A percentile compares a stretch with the other conserved stretches of the same genome.
Conservation (phyloP, 2,888 invertebrate genomes). For the Ectemnius cavifrons region DNA sequence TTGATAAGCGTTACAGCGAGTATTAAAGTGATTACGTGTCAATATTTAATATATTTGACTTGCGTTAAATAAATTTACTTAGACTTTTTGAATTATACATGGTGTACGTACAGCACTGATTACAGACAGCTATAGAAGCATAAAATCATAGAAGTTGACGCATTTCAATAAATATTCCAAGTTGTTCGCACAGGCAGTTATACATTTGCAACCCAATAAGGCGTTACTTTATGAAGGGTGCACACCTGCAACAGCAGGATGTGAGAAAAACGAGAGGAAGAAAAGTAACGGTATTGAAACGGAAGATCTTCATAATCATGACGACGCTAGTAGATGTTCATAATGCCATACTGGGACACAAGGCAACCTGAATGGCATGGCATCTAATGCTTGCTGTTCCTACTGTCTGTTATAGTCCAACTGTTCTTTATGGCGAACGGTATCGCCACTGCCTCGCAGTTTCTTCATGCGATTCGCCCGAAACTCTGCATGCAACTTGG, state of each 20-base stretch:
- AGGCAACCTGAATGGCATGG: slow-evolving; percentile 66
- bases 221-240: slow-evolving; percentile 47
- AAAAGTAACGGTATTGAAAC: slow-evolving; percentile 54
- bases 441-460: slow-evolving; percentile 31
- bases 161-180: no score
- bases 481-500: slow-evolving; percentile 8
- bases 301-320: slow-evolving; percentile 69
- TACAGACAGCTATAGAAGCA: no score
- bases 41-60: no score
- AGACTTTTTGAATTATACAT: no score
- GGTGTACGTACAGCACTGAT: no score
- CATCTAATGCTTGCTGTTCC: slow-evolving; percentile 62
- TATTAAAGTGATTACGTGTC: no score
- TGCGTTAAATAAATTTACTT: no score
- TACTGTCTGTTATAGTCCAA: slow-evolving; percentile 70
- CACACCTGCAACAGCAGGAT: slow-evolving; percentile 38
- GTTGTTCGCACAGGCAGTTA: slow-evolving; percentile 21
- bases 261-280: slow-evolving; percentile 30
- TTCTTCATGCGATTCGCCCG: slow-evolving; percentile 16
- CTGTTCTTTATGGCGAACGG: slow-evolving; percentile 66
- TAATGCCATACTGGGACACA: slow-evolving; percentile 73
- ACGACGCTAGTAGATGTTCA: slow-evolving; percentile 75
- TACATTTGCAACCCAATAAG: slow-evolving; percentile 29
- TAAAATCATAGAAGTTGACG: no score
- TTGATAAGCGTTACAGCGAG: no score